A percentile compares a stretch with the other conserved stretches of the same genome.
Evolutionary conservation across 2,113 vertebrate species (phyloP).

Genomic region (Leptocoma aspasia): DNA sequence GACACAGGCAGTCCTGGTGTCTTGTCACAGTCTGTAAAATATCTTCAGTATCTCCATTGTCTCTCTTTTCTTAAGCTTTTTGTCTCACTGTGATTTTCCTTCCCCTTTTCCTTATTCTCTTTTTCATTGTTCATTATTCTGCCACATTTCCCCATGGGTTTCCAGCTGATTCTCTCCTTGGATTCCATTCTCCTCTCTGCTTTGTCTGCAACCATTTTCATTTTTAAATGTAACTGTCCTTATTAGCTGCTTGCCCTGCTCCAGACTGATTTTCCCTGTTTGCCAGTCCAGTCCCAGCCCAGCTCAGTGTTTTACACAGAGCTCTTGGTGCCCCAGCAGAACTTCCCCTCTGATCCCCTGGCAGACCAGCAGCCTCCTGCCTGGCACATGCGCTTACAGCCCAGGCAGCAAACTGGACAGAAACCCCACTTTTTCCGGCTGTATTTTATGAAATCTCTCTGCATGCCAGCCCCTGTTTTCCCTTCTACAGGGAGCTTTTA

Average conservation of each 20-base stretch:
- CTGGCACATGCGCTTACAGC: fast-evolving
- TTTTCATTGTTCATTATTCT: not conserved
- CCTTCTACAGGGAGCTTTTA: not conserved
- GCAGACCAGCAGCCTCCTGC: not conserved
- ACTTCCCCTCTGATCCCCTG: not conserved
- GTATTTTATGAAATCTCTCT: not conserved
- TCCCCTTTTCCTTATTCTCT: not conserved
- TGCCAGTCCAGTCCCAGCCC: not conserved
- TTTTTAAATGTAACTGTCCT: not conserved
- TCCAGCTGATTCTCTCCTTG: not conserved
- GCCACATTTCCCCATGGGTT: not conserved
- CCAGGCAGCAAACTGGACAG: not conserved
- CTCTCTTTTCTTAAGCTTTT: not conserved
- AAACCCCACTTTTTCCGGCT: not conserved
- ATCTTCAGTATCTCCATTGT: not conserved
- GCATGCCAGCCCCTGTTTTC: not conserved
- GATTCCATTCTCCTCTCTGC: not conserved
- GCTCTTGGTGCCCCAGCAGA: not conserved
- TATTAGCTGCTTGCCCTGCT: not conserved
- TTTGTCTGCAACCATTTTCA: not conserved
- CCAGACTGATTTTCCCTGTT: not conserved
- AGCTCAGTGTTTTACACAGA: not conserved
- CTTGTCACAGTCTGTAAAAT: not conserved
- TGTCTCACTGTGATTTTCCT: not conserved
- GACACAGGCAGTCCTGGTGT: not conserved